phyloP scores from a whole-genome alignment of 2,888 invertebrate genomes.

The Autographa gamma region DNA sequence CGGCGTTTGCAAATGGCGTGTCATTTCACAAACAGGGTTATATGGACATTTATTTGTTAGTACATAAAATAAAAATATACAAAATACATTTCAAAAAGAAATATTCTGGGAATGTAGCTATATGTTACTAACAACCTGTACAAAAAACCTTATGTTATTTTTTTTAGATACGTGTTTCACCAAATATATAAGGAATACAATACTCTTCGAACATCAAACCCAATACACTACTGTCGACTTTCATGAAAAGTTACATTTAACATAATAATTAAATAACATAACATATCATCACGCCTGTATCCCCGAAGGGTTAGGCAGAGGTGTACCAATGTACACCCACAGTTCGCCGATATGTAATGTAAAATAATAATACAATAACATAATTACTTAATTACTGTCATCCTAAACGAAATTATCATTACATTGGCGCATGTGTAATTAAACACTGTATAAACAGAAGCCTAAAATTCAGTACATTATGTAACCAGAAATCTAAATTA shows the following conservation, averaged over 20 bases:
- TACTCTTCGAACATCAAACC: no score
- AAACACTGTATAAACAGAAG: not conserved
- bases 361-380: no score
- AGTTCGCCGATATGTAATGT: no score
- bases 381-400: no score
- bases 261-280: no score
- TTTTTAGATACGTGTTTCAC: no score
- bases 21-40: conserved; percentile 40
- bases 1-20: conserved; percentile 37
- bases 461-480: not conserved
- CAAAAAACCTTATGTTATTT: not conserved
- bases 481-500: conserved; percentile 1
- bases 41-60: conserved; percentile 37
- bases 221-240: no score
- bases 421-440: not conserved
- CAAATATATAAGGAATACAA: no score
- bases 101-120: not conserved
- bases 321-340: no score
- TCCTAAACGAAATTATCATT: not conserved
- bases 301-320: no score
- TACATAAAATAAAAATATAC: not conserved
- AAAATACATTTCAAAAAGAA: not conserved
- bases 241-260: no score
- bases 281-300: no score
- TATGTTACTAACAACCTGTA: not conserved